phyloP scores from a whole-genome alignment of 2,113 vertebrate genomes.

The Tenebrosternarchus preto region DNA sequence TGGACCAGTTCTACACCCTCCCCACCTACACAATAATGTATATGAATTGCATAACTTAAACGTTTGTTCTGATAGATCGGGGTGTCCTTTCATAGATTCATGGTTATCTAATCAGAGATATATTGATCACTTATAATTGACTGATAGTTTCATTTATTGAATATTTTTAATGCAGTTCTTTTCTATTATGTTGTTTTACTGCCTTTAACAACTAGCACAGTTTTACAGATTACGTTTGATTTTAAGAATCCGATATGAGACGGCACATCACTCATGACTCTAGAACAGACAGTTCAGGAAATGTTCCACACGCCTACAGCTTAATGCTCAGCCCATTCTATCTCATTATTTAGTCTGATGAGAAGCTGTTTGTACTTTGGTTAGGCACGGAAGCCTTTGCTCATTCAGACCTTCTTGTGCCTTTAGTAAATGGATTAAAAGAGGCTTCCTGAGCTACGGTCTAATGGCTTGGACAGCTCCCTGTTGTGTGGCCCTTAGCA shows the following conservation, averaged over 20 bases:
- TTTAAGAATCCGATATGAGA: too few relatives aligned
- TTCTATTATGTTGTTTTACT: too few relatives aligned
- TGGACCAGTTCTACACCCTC: background rate
- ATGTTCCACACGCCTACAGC: background rate
- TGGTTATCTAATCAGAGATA: too few relatives aligned
- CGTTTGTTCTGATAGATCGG: too few relatives aligned
- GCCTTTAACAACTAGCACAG: too few relatives aligned
- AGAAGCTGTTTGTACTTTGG: background rate
- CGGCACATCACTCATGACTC: background rate
- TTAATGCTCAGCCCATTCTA: constrained; percentile 18
- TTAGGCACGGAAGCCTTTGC: background rate
- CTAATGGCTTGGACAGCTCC: background rate
- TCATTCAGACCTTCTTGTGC: background rate
- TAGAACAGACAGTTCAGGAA: background rate
- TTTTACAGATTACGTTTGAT: too few relatives aligned
- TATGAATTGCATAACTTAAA: background rate
- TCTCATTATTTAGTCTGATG: background rate
- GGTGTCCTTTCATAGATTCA: too few relatives aligned
- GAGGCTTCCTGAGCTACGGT: background rate
- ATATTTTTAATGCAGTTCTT: too few relatives aligned
- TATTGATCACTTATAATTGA: too few relatives aligned
- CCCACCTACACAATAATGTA: background rate
- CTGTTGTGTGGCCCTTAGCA: background rate
- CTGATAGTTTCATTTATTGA: too few relatives aligned
- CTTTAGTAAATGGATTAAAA: background rate